These are phyloP conservation scores for Acleris holmiana DNA, from an alignment of 2,888 invertebrate species.

Conservation along the genomic window DNA sequence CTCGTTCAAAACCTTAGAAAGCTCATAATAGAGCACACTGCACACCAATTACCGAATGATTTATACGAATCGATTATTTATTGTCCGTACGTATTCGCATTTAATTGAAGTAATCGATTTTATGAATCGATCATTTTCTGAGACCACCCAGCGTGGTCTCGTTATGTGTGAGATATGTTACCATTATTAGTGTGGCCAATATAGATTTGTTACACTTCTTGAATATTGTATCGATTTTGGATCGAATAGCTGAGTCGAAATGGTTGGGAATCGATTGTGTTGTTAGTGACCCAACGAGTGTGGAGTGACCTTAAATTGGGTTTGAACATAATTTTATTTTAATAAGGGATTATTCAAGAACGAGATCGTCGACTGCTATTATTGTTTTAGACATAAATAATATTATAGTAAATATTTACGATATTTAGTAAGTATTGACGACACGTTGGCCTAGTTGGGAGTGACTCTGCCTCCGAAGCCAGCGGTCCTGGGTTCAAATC, in stretches of 20 bases:
- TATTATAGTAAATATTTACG: no score
- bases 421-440: no score
- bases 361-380: neutral
- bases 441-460: no score
- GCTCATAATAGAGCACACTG: slow-evolving; percentile 41
- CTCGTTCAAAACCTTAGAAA: slow-evolving; percentile 29
- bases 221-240: neutral
- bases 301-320: slow-evolving; percentile 21
- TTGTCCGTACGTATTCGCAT: slow-evolving; percentile 57
- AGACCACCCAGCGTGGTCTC: slow-evolving; percentile 42
- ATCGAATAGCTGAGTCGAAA: neutral
- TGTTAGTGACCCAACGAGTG: neutral
- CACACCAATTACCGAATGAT: slow-evolving; percentile 54
- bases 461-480: no score
- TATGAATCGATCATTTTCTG: slow-evolving; percentile 44
- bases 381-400: neutral
- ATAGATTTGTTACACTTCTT: slow-evolving; percentile 34
- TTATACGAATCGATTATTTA: slow-evolving; percentile 58
- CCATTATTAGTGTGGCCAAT: slow-evolving; percentile 35
- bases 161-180: slow-evolving; percentile 38
- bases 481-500: no score
- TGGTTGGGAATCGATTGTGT: slow-evolving; percentile 9
- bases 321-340: slow-evolving; percentile 22
- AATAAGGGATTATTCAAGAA: slow-evolving; percentile 10
- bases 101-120: slow-evolving; percentile 58